phyloP scores from a whole-genome alignment of 1,140 invertebrate genomes.

The Drosophila miranda region DNA sequence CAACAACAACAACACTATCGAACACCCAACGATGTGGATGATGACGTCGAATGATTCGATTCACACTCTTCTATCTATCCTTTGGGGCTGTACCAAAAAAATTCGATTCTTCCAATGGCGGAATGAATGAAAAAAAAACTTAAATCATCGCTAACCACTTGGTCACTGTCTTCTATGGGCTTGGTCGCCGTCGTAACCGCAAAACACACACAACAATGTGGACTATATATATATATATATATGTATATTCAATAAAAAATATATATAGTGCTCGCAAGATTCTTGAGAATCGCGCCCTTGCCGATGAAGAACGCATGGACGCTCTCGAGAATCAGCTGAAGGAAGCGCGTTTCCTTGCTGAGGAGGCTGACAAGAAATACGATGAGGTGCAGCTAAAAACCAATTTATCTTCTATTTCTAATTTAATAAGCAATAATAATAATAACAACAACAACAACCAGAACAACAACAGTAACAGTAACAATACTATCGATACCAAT shows the following conservation, averaged over 20 bases:
- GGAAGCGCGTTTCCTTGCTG: constrained; percentile 99
- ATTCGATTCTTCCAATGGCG: constrained; percentile 36
- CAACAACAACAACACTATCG: constrained; percentile 45
- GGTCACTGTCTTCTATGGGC: constrained; percentile 82
- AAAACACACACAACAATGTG: constrained; percentile 32
- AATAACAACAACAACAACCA: constrained; percentile 54
- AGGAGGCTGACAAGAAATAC: constrained; percentile 99
- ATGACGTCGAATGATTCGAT: constrained; percentile 78
- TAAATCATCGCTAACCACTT: constrained; percentile 79
- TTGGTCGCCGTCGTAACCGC: constrained; percentile 43
- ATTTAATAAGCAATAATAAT: constrained; percentile 58
- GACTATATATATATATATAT: constrained; percentile 17
- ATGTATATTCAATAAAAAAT: constrained; percentile 39
- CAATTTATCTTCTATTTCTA: constrained; percentile 56
- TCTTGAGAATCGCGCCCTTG: constrained; percentile 99
- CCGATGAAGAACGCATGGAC: constrained; percentile 99
- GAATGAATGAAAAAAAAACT: constrained; percentile 18
- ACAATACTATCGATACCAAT: constrained; percentile 38
- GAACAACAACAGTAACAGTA: constrained; percentile 58
- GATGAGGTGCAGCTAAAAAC: constrained; percentile 95
- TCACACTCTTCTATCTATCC: constrained; percentile 6
- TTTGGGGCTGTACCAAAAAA: constrained; percentile 67
- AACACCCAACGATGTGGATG: constrained; percentile 65
- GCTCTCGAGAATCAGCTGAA: constrained; percentile 99
- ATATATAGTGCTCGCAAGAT: constrained; percentile 97